These are phyloP conservation scores for Lamellibrachia satsuma DNA, from an alignment of 2,888 invertebrate genomes.

Conservation along the genomic window DNA sequence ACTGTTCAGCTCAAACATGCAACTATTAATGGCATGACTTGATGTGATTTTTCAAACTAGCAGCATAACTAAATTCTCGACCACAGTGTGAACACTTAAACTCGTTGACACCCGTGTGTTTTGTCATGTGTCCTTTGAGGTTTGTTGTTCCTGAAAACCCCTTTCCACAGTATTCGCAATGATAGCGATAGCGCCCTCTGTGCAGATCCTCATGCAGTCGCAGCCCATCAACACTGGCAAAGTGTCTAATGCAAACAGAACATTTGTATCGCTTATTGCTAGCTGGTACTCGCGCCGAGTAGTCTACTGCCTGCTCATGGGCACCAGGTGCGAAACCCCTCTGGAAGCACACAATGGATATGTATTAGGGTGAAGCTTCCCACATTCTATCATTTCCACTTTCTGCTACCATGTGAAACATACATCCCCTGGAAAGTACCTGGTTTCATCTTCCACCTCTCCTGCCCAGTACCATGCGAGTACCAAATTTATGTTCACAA, in stretches of 20 bases:
- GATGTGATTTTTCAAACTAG: neutral
- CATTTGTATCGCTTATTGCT: neutral
- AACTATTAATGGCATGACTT: neutral
- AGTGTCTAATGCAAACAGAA: neutral
- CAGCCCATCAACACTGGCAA: neutral
- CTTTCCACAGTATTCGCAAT: constrained; percentile 14
- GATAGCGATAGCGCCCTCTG: constrained; percentile 6
- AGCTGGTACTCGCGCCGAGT: neutral
- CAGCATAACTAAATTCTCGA: neutral
- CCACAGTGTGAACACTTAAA: neutral
- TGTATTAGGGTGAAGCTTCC: neutral
- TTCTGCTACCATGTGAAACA: neutral
- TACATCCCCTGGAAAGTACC: neutral
- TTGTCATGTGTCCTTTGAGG: neutral
- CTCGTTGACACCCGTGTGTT: constrained; percentile 13
- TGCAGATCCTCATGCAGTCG: constrained; percentile 6
- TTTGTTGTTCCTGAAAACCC: constrained; percentile 7
- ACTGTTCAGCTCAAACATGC: neutral
- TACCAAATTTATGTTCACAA: no score
- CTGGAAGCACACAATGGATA: constrained; percentile 5
- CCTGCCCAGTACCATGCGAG: no score
- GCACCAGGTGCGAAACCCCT: neutral
- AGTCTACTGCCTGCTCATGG: neutral
- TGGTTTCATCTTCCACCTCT: no score
- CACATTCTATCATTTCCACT: neutral